Evolutionary conservation across 2,888 invertebrate genomes (phyloP), one percentile per base, ranked within the genome.

Genomic region (Drosophila barbarae): DNA sequence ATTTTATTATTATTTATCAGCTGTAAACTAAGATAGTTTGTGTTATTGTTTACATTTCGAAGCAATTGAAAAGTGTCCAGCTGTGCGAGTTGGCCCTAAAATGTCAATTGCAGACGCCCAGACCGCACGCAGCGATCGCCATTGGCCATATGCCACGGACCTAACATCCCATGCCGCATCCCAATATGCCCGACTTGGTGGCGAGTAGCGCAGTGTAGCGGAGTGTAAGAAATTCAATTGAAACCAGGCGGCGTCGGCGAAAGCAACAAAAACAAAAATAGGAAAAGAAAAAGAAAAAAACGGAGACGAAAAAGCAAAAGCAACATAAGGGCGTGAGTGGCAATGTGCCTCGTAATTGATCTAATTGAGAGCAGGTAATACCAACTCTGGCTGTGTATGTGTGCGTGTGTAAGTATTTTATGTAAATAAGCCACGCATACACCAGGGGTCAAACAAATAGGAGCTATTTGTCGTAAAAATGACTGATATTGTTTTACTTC

Each of bases 311-410:
- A 56, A 63, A 36, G 30, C 49, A 60, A 60, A 58, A 57, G 57
- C 46, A 69, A 61, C 59, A 60, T 57, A 79, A 77, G 77, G 81
- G 81, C 77, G 63, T 76, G 67, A 78, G 81, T 65, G 73, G 77
- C 72, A 77, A 77, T 74, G 74, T 74, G 76, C 64, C 79, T 63
- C 77, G 76, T 82, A 79, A 79, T 79, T 78, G 82, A 79, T 76
- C 73, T 79, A 79, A 79, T 82, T 78, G 78, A 79, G 82, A 73
- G 69, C 79, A 78, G 79, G 82, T 78, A 77, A 77, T 64, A 69
- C 51, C 26, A 35, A 63, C 56, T 53, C 34, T 26, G 50, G 34
- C 42, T 13, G 46, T 18, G 41, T 46, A 21, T 36, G n/a, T n/a
- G 21, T 21, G 21, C 46, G 35, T 60, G 30, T 41, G 46, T 18